These are phyloP conservation scores for Phoebastria nigripes DNA, from an alignment of 2,797 vertebrate species.

Conservation along the genomic window DNA sequence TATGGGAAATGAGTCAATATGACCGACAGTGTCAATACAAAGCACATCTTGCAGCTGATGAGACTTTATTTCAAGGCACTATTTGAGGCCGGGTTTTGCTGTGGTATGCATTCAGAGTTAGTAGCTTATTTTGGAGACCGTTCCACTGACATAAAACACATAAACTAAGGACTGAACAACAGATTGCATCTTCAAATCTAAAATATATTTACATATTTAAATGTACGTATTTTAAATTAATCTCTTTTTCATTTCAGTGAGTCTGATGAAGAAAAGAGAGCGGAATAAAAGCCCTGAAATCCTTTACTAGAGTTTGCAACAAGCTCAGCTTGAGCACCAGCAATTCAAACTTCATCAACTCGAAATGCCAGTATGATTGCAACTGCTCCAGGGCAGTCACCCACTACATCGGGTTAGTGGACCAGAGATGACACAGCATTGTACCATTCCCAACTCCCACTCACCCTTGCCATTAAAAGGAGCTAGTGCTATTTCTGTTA, in stretches of 20 bases:
- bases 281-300: neutral
- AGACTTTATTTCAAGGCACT: neutral
- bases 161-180: neutral
- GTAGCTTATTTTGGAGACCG: neutral
- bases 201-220: neutral
- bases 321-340: neutral
- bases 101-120: neutral
- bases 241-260: neutral
- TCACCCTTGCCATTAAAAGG: neutral
- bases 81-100: neutral
- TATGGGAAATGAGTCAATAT: neutral
- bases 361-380: neutral
- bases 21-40: neutral
- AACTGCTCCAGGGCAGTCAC: neutral
- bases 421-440: neutral
- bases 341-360: neutral
- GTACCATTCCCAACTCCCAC: neutral
- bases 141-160: neutral
- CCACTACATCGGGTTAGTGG: rapidly evolving
- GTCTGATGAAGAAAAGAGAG: neutral
- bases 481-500: neutral
- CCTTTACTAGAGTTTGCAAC: neutral
- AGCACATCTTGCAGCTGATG: neutral
- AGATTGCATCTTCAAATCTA: neutral
- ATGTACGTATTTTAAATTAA: neutral